phyloP scores from a whole-genome alignment of 2,113 vertebrate species.

The Grallaria varia region DNA sequence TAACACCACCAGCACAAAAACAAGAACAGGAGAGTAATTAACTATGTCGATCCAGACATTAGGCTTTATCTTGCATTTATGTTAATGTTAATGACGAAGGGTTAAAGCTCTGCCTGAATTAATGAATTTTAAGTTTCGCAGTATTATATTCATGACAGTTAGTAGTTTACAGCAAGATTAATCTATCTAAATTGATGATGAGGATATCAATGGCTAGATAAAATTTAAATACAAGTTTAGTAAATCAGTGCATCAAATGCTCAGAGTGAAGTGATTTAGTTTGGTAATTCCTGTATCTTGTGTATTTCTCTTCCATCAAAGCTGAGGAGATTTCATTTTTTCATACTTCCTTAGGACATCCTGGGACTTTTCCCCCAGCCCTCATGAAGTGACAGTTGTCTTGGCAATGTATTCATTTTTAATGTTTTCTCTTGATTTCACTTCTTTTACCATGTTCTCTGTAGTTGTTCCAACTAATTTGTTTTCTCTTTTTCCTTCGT shows the following conservation, averaged over 20 bases:
- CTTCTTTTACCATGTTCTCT: neutral
- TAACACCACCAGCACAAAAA: neutral
- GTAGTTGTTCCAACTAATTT: neutral
- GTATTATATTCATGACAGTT: neutral
- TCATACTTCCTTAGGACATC: neutral
- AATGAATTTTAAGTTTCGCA: neutral
- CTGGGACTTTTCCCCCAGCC: neutral
- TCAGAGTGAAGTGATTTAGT: neutral
- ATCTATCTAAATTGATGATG: neutral
- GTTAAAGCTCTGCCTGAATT: neutral
- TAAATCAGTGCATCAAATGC: neutral
- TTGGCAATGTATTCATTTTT: neutral
- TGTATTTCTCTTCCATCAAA: neutral
- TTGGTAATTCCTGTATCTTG: neutral
- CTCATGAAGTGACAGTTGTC: neutral
- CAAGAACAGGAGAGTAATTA: neutral
- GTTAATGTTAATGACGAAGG: neutral
- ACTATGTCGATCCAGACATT: neutral
- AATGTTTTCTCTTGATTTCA: neutral
- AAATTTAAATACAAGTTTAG: neutral
- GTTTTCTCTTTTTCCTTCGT: neutral
- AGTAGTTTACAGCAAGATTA: neutral
- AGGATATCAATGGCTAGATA: neutral
- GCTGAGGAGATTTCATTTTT: neutral
- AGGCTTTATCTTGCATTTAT: neutral